Evolutionary conservation across 2,113 vertebrate species (phyloP).

Genomic region (Aspiorhynchus laticeps): DNA sequence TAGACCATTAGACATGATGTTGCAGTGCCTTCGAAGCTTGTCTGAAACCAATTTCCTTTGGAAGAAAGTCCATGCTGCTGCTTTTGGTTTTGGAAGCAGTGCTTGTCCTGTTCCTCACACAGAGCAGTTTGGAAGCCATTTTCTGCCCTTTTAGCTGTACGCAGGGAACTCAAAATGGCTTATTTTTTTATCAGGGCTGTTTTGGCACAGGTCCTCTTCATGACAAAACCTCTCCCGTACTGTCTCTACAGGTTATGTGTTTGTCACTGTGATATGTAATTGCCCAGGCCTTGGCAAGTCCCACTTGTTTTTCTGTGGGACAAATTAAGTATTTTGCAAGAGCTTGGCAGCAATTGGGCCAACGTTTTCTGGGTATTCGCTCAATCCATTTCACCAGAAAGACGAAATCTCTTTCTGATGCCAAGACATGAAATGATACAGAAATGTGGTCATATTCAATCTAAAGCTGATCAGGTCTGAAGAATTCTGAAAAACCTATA

Average conservation of each 20-base stretch:
- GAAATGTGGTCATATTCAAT: slow-evolving; percentile 54
- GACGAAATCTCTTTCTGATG: slow-evolving; percentile 27
- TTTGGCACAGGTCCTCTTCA: slow-evolving; percentile 29
- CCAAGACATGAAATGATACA: slow-evolving; percentile 54
- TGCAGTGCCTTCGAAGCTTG: background rate
- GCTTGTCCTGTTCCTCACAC: background rate
- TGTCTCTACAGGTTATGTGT: slow-evolving; percentile 69
- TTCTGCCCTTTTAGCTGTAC: slow-evolving; percentile 46
- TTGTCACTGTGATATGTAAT: slow-evolving; percentile 42
- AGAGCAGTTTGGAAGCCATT: slow-evolving; percentile 31
- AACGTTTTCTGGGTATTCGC: slow-evolving; percentile 24
- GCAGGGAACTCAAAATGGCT: slow-evolving; percentile 44
- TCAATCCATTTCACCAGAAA: slow-evolving; percentile 52
- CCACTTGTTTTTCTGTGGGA: slow-evolving; percentile 61
- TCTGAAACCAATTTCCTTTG: background rate
- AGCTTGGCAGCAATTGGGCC: slow-evolving; percentile 33
- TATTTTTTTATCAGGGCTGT: slow-evolving; percentile 40
- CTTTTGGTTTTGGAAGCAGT: background rate
- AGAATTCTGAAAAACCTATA: slow-evolving; percentile 43
- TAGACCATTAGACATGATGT: background rate
- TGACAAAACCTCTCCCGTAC: slow-evolving; percentile 47
- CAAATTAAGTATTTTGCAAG: slow-evolving; percentile 57
- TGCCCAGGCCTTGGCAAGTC: slow-evolving; percentile 54
- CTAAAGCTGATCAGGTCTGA: slow-evolving; percentile 6
- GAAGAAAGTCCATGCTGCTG: slow-evolving; percentile 1